phyloP scores from a whole-genome alignment of 2,797 vertebrate species.

The Syncerus caffer region DNA sequence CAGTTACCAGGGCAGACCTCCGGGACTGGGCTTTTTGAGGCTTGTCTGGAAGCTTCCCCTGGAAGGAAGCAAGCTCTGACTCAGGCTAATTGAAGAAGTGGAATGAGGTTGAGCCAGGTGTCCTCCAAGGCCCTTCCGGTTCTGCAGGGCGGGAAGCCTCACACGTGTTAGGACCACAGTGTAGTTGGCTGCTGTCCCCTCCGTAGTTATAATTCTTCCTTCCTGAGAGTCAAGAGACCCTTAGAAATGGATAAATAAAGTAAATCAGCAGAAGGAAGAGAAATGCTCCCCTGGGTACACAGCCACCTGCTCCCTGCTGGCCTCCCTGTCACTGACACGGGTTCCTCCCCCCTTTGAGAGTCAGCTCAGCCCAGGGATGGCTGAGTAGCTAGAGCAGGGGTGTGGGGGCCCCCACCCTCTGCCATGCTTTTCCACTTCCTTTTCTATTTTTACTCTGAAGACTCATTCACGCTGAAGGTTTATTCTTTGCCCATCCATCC shows the following conservation, averaged over 20 bases:
- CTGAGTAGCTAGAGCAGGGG: background rate
- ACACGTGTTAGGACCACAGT: rapidly evolving
- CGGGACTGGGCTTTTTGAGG: background rate
- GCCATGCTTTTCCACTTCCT: background rate
- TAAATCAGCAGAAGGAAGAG: background rate
- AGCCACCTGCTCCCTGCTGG: background rate
- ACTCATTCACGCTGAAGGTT: background rate
- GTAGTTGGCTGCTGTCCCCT: background rate
- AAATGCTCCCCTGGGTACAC: background rate
- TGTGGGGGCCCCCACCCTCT: background rate
- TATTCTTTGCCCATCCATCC: background rate
- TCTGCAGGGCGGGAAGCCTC: background rate
- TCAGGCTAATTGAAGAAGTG: background rate
- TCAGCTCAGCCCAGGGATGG: background rate
- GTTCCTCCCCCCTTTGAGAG: background rate
- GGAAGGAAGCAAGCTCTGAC: background rate
- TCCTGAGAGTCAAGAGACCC: background rate
- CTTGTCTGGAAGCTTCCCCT: background rate
- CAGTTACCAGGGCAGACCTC: background rate
- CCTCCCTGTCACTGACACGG: background rate
- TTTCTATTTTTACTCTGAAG: background rate
- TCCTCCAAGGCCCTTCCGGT: background rate
- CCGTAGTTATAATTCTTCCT: background rate
- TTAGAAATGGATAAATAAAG: background rate
- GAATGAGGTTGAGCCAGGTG: background rate